A percentile compares a stretch with the other conserved stretches of the same genome.
Conservation (phyloP, 2,797 vertebrate genomes). For the Tapirus indicus region DNA sequence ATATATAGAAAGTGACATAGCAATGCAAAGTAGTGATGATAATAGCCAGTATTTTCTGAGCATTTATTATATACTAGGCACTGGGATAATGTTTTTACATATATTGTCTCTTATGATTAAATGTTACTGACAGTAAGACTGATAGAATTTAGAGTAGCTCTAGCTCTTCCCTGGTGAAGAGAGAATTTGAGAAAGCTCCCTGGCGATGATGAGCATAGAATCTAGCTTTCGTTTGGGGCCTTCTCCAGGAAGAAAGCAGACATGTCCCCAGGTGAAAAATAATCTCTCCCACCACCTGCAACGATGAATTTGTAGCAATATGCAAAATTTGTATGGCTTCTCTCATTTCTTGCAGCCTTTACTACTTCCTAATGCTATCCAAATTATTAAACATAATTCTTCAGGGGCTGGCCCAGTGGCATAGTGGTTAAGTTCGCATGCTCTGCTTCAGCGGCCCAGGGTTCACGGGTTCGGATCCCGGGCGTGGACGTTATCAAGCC, state of each 20-base stretch:
- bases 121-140: neutral
- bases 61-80: neutral
- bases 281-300: neutral
- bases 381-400: neutral
- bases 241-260: neutral
- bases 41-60: neutral
- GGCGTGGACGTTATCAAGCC: no score
- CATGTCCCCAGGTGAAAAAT: neutral
- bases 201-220: neutral
- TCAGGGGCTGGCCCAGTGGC: neutral
- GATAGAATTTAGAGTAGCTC: neutral
- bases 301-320: neutral
- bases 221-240: neutral
- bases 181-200: neutral
- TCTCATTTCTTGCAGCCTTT: neutral
- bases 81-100: neutral
- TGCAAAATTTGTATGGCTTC: neutral
- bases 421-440: no score
- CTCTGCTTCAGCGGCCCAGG: no score
- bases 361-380: neutral
- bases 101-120: neutral
- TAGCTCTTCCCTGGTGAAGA: neutral
- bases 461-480: no score
- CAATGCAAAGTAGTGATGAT: neutral
- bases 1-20: neutral